Conservation (phyloP, 2,797 vertebrate species). For the Coracias cyanogaster region DNA sequence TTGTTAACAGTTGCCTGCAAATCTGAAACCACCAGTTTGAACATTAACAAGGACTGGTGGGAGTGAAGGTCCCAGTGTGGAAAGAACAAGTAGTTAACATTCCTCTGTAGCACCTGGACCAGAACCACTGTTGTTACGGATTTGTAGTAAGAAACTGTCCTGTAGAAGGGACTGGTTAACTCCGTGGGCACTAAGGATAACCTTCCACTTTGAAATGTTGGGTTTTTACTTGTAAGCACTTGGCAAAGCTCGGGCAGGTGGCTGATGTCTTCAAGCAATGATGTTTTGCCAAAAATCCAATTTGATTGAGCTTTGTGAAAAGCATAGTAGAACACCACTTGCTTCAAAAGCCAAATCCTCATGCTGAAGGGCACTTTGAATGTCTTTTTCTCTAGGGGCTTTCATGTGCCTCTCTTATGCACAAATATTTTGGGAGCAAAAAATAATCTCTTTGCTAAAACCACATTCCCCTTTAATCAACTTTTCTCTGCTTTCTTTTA, state of each 20-base stretch:
- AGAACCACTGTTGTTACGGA: not conserved
- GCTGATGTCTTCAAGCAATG: not conserved
- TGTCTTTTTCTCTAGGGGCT: not conserved
- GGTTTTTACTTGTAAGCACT: not conserved
- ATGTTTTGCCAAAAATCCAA: not conserved
- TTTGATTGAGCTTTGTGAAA: not conserved
- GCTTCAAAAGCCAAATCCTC: not conserved
- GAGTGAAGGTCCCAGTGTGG: not conserved
- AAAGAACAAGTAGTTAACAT: not conserved
- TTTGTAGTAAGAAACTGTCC: not conserved
- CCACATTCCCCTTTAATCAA: slow-evolving; percentile 2
- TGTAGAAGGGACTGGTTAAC: not conserved
- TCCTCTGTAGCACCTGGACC: not conserved
- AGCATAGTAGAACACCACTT: not conserved
- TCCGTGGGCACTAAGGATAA: not conserved
- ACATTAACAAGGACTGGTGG: not conserved
- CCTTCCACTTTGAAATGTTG: not conserved
- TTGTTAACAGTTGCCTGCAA: not conserved
- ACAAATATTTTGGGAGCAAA: not conserved
- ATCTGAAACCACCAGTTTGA: not conserved
- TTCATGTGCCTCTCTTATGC: not conserved
- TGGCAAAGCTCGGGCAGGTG: not conserved
- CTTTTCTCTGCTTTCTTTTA: not conserved
- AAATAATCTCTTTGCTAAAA: not conserved
- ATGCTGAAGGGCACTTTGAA: not conserved